phyloP scores from a whole-genome alignment of 2,888 invertebrate genomes.

The Himalopsyche japonica region DNA sequence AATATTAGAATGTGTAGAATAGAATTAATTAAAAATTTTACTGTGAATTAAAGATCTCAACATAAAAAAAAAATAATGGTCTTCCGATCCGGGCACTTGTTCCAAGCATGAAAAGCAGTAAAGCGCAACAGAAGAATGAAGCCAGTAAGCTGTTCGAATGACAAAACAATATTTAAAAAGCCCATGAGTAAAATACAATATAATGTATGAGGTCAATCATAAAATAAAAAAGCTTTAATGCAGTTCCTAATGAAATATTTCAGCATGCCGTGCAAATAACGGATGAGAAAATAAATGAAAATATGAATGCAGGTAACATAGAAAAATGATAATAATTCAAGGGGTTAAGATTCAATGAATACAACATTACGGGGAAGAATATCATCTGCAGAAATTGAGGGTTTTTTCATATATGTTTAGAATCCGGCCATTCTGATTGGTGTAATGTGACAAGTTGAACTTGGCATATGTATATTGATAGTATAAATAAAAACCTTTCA shows the following conservation, averaged over 20 bases:
- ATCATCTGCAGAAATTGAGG: neutral
- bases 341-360: neutral
- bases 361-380: neutral
- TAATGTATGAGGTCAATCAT: neutral
- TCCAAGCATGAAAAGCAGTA: neutral
- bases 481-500: no score
- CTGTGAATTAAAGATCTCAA: no score
- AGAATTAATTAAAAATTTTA: no score
- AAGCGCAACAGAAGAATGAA: neutral
- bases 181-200: neutral
- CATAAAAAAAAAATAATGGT: neutral
- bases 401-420: neutral
- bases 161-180: neutral
- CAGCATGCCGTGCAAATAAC: neutral
- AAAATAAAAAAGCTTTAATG: neutral
- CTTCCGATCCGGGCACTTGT: neutral
- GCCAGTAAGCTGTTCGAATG: neutral
- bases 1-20: no score
- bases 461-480: neutral
- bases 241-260: neutral
- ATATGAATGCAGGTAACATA: neutral
- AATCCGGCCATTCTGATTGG: neutral
- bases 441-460: neutral
- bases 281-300: neutral
- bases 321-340: neutral